These are phyloP conservation scores for Alosa sapidissima DNA, from an alignment of 2,797 vertebrate genomes.

Conservation along the genomic window DNA sequence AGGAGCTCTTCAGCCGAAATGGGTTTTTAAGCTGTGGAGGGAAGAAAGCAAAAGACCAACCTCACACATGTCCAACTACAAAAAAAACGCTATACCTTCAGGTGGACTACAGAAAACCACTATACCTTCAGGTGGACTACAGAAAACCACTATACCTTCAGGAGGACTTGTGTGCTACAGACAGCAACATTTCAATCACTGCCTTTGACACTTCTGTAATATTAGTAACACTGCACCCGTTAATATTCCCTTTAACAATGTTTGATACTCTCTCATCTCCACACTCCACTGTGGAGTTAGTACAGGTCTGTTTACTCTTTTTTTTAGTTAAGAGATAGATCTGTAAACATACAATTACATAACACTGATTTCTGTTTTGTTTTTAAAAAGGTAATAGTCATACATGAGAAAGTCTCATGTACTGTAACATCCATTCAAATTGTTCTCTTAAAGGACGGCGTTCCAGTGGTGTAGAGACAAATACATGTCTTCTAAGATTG, in stretches of 20 bases:
- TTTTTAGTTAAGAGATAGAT: not conserved
- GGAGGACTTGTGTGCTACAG: not conserved
- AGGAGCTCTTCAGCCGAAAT: not conserved
- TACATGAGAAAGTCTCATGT: not conserved
- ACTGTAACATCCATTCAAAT: not conserved
- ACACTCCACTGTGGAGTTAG: not conserved
- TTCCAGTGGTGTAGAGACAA: not conserved
- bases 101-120: not conserved
- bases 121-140: not conserved
- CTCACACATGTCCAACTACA: not conserved
- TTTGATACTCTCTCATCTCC: not conserved
- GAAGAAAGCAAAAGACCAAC: not conserved
- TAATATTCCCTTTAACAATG: not conserved
- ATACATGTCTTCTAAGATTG: not conserved
- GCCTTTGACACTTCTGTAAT: not conserved
- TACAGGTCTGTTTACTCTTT: not conserved
- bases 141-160: not conserved
- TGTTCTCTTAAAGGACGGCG: not conserved
- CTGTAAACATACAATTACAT: not conserved
- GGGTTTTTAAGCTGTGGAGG: not conserved
- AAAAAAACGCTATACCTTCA: not conserved
- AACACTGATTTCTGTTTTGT: not conserved
- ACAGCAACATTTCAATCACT: not conserved
- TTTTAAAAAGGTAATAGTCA: not conserved
- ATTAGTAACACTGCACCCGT: not conserved